Percentiles rank a stretch among this genome's conserved stretches.
Evolutionary conservation across 2,888 invertebrate genomes (phyloP).

Genomic region (Vandiemenella viatica): DNA sequence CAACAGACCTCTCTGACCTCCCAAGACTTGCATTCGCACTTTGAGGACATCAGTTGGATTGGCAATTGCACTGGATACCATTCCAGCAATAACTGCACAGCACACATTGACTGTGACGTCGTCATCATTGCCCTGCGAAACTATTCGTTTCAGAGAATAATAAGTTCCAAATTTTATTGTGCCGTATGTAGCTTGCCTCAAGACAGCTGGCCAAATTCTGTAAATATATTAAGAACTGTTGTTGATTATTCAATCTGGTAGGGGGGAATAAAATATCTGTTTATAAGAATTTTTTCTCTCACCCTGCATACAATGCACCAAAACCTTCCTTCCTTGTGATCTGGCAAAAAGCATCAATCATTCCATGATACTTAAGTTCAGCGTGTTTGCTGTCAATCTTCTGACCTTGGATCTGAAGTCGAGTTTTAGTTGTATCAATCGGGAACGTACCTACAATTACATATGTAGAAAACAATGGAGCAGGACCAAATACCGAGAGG

Average conservation of each 20-base stretch:
- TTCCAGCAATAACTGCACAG: conserved; percentile 73
- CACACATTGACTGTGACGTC: conserved; percentile 52
- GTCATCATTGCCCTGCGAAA: conserved; percentile 39
- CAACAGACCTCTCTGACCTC: conserved; percentile 29
- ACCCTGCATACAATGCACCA: conserved; percentile 75
- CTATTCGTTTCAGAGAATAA: conserved; percentile 66
- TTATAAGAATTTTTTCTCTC: conserved; percentile 21
- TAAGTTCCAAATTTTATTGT: conserved; percentile 94
- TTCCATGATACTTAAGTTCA: conserved; percentile 68
- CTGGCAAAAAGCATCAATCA: conserved; percentile 79
- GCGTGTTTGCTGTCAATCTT: conserved; percentile 60
- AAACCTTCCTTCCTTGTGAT: conserved; percentile 78
- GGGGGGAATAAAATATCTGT: background rate
- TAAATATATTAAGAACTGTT: conserved; percentile 17
- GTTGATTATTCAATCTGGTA: too few relatives aligned
- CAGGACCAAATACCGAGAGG: too few relatives aligned
- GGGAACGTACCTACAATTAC: conserved; percentile 73
- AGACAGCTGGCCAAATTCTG: conserved; percentile 83
- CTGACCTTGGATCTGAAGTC: conserved; percentile 89
- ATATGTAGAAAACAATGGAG: too few relatives aligned
- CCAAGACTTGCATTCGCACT: conserved; percentile 79
- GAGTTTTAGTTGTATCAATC: conserved; percentile 89
- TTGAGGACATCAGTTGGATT: conserved; percentile 94
- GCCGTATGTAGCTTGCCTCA: conserved; percentile 88
- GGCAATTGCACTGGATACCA: conserved; percentile 86